These are phyloP conservation scores for Antechinus stuartii DNA, from an alignment of 2,113 vertebrate species.

Conservation along the genomic window DNA sequence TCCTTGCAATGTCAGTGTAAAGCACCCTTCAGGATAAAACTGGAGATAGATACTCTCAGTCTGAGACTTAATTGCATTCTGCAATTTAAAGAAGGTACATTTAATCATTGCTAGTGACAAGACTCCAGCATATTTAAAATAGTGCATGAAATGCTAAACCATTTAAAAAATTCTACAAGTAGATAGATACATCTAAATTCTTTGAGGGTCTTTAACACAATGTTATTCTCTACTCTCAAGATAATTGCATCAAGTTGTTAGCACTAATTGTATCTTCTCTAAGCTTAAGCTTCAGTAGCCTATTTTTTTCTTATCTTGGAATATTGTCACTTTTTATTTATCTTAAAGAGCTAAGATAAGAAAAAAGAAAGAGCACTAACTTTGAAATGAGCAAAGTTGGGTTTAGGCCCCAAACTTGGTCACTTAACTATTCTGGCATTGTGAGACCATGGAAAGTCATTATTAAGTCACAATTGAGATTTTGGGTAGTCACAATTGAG, in stretches of 20 bases:
- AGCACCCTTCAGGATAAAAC: not conserved
- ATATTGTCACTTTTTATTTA: not conserved
- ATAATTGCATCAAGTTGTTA: conserved; percentile 21
- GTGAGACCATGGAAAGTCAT: not conserved
- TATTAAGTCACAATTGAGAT: not conserved
- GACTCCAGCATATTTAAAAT: conserved; percentile 7
- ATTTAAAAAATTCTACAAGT: conserved; percentile 5
- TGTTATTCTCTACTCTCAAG: conserved; percentile 19
- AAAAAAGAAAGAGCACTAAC: not conserved
- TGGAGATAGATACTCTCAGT: conserved; percentile 31
- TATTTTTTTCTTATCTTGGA: not conserved
- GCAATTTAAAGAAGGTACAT: conserved; percentile 21
- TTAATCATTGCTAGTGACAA: conserved; percentile 29
- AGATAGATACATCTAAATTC: not conserved
- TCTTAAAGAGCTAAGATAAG: not conserved
- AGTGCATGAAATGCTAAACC: not conserved
- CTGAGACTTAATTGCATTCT: conserved; percentile 27
- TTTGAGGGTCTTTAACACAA: conserved; percentile 13
- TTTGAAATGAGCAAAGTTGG: not conserved
- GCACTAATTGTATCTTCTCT: not conserved
- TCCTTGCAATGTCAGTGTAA: conserved; percentile 9
- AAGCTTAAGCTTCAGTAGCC: not conserved
- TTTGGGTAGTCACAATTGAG: not conserved
- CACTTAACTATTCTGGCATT: not conserved
- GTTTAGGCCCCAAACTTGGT: not conserved